phyloP scores from a whole-genome alignment of 2,113 vertebrate species.

The Sclerurus mexicanus region DNA sequence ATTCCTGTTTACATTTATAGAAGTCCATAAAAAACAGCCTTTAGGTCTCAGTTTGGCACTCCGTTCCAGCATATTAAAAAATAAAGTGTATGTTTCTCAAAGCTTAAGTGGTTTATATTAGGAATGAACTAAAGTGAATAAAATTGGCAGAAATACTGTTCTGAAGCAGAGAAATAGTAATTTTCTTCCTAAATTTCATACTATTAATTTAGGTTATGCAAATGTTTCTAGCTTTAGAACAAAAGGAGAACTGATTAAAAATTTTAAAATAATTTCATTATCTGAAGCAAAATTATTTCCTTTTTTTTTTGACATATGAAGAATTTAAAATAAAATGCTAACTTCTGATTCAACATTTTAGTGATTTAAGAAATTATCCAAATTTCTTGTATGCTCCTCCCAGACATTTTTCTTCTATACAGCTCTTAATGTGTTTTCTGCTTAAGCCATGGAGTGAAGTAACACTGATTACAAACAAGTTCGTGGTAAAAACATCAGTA shows the following conservation, averaged over 20 bases:
- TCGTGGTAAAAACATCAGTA: neutral
- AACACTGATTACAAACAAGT: neutral
- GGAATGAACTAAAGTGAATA: neutral
- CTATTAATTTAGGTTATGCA: neutral
- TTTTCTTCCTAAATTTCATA: neutral
- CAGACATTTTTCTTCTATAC: neutral
- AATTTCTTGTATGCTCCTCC: neutral
- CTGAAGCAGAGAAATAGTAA: neutral
- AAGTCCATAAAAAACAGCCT: neutral
- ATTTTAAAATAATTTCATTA: fast-evolving
- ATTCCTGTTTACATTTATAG: neutral
- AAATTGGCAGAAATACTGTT: neutral
- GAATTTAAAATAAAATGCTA: neutral
- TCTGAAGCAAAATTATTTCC: neutral
- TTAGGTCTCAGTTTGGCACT: neutral
- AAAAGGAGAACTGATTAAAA: neutral
- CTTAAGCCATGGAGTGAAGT: neutral
- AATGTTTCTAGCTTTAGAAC: neutral
- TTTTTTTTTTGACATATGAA: neutral
- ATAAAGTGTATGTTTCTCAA: fast-evolving
- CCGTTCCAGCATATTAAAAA: neutral
- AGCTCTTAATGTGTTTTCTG: neutral
- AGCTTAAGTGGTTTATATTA: neutral
- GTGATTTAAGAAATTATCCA: neutral
- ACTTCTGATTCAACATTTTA: neutral